Base-by-base conservation (phyloP, 2,797 vertebrate species). In the Argyrosomus regius region DNA sequence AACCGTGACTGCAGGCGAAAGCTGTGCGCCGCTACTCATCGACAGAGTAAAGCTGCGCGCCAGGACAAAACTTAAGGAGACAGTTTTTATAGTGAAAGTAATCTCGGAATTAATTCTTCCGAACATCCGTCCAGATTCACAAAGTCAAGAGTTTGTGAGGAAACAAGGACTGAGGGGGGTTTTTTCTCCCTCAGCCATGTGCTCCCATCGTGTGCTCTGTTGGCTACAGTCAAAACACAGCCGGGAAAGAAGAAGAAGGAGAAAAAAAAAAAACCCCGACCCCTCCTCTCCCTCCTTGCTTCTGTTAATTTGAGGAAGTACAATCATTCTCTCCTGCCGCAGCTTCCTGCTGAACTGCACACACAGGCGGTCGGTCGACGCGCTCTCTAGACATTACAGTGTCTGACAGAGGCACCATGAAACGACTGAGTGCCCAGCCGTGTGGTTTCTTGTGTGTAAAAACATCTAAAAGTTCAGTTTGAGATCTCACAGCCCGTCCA, bases 231-330 rank as follows among this genome's bases (percentile, higher is more conserved):
- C 82, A 84, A 82, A 92, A 91, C 86, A 90, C 67, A 71, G 73
- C 31, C 1, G 59, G 70, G 14, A 39, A 39, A 39, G 35, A 39
- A 39, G 35, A 39, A 39, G 35, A 35, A 35, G 35, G 1, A 35
- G 35, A 8, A 31, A 41, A 46, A 43, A 14, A 41, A 16, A 77
- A 22, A 26, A 10, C 12, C 20, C 4, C 24, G 6, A 0, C 49
- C 53, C 18, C 41, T 52, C 54, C 45, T 17, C 68, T 39, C 14
- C 48, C 18, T 46, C 50, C n/a, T 20, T 18, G 35, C 67, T 48
- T 66, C 63, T 58, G 56, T 84, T 73, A 31, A 78, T 89, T 89
- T 87, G 73, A 87, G 90, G 91, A 92, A 89, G 89, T 89, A 83
- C 78, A 88, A 81, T 88, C 78, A 50, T 76, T 68, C 76, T 86